Base-by-base conservation (phyloP, 35 echinoderm and acorn worm genomes). In the Ptychodera flava region DNA sequence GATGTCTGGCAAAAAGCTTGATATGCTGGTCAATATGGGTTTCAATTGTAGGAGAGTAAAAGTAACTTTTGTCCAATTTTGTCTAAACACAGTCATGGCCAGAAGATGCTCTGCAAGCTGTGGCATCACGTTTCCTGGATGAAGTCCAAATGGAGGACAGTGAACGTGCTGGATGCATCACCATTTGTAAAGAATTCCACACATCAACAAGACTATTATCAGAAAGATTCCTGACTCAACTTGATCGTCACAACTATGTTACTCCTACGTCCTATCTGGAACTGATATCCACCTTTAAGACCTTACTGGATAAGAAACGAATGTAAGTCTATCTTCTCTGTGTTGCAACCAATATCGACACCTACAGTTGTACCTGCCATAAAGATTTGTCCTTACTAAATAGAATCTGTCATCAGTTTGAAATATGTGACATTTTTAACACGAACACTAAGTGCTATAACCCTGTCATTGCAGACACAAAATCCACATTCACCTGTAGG, bases 191-290 rank as follows among this genome's bases (percentile, higher is more conserved):
- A 81, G 64, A 80, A 28, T 97, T 97, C 64, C 95, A 97, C 80
- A 94, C 92, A 1, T 86, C 90, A 12, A 97, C 95, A 15, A 83
- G 92, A 79, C 81, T 52, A 31, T 88, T 97, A 16, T 94, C 95
- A 0, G 91, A 97, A 36, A 77, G 88, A 78, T 97, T 94, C 85
- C 83, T 93, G 28, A 88, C 33, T 15, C 92, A 97, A 79, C 92
- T 97, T 34, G 95, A 97, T 28, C 30, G 95, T 34, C 95, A 97
- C 85, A 97, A 97, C 81, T 97, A 97, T 53, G 95, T 97, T 1
- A 97, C 95, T 15, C 95, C 95, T 0, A 97, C 95, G 77, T 97
- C 95, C 0, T 97, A 97, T 78, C 85, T 97, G 37, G 95, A 97
- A 79, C 38, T 97, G 2, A 97, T 97, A 37, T 94, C 79, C 81